phyloP scores from a whole-genome alignment of 2,113 vertebrate species.

The Hemiscyllium ocellatum region DNA sequence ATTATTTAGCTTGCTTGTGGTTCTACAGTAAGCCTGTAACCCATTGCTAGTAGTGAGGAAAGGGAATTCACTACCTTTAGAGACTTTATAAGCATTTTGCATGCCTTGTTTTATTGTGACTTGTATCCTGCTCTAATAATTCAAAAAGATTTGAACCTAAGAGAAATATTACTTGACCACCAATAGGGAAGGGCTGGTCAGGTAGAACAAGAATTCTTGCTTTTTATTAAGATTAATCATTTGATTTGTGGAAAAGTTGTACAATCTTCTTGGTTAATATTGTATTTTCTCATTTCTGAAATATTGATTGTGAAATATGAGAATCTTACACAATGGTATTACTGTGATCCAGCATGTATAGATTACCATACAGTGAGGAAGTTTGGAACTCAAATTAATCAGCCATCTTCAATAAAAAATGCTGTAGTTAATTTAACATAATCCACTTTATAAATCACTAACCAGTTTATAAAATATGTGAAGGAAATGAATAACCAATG shows the following conservation, averaged over 20 bases:
- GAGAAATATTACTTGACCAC: background rate
- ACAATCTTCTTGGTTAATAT: background rate
- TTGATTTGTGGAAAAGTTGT: background rate
- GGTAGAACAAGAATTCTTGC: background rate
- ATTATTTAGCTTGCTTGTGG: background rate
- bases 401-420: background rate
- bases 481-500: constrained; percentile 32
- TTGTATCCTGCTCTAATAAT: background rate
- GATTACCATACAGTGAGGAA: background rate
- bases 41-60: background rate
- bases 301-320: background rate
- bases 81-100: background rate
- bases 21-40: background rate
- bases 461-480: constrained; percentile 25
- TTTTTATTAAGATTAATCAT: background rate
- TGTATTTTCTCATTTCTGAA: background rate
- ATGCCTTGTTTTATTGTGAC: background rate
- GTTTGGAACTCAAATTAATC: constrained; percentile 15
- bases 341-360: background rate
- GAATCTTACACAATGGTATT: background rate
- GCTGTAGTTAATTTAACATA: constrained; percentile 26
- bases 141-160: background rate
- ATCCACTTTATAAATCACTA: constrained; percentile 27
- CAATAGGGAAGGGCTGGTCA: background rate
- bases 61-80: background rate